phyloP scores from a whole-genome alignment of 2,113 vertebrate genomes.

The Steatornis caripensis region DNA sequence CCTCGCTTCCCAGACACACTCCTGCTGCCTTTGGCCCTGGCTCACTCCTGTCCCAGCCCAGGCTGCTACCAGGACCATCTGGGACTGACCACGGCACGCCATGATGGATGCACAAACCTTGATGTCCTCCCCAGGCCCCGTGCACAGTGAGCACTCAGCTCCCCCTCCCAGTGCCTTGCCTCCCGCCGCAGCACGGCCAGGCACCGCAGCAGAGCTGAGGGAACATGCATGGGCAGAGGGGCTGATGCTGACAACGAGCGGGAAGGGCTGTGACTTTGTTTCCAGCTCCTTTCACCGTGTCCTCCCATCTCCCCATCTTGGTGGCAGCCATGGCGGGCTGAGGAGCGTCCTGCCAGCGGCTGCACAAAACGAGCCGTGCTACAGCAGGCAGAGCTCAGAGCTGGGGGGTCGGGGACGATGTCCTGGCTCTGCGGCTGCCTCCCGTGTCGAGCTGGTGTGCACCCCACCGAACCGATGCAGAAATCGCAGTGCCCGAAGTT shows the following conservation, averaged over 20 bases:
- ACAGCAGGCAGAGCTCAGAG: background rate
- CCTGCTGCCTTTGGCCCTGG: background rate
- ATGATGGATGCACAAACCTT: accelerated
- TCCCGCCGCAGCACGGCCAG: accelerated
- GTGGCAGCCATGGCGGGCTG: background rate
- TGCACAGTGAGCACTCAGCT: background rate
- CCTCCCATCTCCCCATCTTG: accelerated
- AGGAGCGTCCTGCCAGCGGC: background rate
- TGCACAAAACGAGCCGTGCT: background rate
- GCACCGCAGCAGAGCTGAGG: accelerated
- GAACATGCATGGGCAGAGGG: accelerated
- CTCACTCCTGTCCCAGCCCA: background rate
- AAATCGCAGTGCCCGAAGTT: too few species aligned
- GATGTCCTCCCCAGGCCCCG: accelerated
- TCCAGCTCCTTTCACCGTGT: background rate
- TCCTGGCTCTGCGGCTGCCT: too few species aligned
- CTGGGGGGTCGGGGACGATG: accelerated
- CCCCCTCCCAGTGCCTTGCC: background rate
- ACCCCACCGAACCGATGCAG: accelerated
- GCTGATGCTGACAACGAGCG: background rate
- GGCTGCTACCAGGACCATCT: background rate
- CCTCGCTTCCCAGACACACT: background rate
- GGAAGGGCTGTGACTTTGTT: background rate
- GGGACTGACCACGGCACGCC: accelerated
- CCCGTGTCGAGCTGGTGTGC: too few species aligned